Conservation (phyloP, 30 jellyfish, hydroid and myxozoan genomes). For the Chrysaora quinquecirrha region DNA sequence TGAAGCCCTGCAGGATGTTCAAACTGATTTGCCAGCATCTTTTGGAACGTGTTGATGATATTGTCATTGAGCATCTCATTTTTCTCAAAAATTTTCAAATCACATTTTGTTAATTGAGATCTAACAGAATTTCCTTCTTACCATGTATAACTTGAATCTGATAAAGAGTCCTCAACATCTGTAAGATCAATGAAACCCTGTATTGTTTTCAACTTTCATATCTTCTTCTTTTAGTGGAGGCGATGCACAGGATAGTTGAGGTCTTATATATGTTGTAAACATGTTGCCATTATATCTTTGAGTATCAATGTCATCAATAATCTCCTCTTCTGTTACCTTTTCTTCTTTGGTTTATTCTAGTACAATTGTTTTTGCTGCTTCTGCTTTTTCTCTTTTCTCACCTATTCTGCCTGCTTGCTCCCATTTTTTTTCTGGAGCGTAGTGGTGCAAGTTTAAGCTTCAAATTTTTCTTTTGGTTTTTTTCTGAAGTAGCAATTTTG, state of each 20-base stretch:
- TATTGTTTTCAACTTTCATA: background rate
- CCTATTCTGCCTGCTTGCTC: background rate
- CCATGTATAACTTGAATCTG: background rate
- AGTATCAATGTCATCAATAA: slow-evolving; percentile 22
- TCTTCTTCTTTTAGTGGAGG: slow-evolving; percentile 2
- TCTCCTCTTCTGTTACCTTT: slow-evolving; percentile 7
- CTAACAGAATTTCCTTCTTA: slow-evolving; percentile 18
- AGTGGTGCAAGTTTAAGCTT: background rate
- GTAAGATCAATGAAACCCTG: background rate
- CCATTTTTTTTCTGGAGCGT: slow-evolving; percentile 4
- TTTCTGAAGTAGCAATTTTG: background rate
- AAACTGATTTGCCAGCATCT: slow-evolving; percentile 12
- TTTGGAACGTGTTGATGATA: slow-evolving; percentile 13
- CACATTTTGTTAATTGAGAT: background rate
- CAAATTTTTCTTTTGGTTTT: background rate
- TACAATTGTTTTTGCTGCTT: slow-evolving; percentile 15
- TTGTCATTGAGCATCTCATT: background rate
- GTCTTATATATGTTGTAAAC: background rate
- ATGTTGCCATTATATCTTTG: slow-evolving; percentile 9
- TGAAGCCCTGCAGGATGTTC: slow-evolving; percentile 19
- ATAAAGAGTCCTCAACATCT: slow-evolving; percentile 19
- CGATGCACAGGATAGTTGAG: background rate
- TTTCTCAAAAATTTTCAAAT: background rate
- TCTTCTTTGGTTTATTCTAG: background rate
- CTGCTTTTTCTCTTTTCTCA: slow-evolving; percentile 8